Evolutionary conservation across 2,888 invertebrate genomes (phyloP).

Genomic region (Chrysodeixis includens): DNA sequence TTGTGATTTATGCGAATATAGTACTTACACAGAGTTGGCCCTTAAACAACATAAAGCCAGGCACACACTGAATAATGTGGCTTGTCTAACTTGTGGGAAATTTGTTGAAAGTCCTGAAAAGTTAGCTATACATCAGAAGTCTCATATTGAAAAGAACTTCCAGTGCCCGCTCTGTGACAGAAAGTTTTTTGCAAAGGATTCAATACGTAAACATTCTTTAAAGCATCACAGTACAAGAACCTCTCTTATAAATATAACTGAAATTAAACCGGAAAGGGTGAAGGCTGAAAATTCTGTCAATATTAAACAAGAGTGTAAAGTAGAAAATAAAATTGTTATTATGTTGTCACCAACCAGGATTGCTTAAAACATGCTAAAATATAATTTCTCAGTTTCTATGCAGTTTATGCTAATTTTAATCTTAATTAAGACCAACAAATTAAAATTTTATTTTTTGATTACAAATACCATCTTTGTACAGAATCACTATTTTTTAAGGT

Average conservation of each 20-base stretch:
- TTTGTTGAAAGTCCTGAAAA: constrained; percentile 71
- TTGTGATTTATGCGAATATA: constrained; percentile 76
- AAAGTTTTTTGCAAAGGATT: constrained; percentile 65
- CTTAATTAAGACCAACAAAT: not conserved
- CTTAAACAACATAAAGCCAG: constrained; percentile 69
- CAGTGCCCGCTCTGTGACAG: constrained; percentile 72
- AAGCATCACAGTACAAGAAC: constrained; percentile 20
- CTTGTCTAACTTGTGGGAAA: constrained; percentile 75
- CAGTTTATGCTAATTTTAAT: too few relatives aligned
- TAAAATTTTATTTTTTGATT: not conserved
- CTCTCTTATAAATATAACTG: not conserved
- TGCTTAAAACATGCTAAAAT: too few relatives aligned
- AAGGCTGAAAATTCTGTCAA: constrained; percentile 8
- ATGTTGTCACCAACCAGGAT: constrained; percentile 9
- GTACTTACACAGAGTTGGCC: constrained; percentile 51
- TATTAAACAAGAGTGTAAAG: constrained; percentile 33
- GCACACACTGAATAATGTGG: constrained; percentile 69
- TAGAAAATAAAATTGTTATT: constrained; percentile 27
- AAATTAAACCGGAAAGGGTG: not conserved
- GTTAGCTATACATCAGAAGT: constrained; percentile 68
- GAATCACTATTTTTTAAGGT: not conserved
- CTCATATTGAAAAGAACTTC: constrained; percentile 73
- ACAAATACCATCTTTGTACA: not conserved
- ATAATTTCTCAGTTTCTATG: not conserved
- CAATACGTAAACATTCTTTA: constrained; percentile 32